Evolutionary conservation across 2,797 vertebrate genomes (phyloP).

Genomic region (Mormyrus proboscirostris): DNA sequence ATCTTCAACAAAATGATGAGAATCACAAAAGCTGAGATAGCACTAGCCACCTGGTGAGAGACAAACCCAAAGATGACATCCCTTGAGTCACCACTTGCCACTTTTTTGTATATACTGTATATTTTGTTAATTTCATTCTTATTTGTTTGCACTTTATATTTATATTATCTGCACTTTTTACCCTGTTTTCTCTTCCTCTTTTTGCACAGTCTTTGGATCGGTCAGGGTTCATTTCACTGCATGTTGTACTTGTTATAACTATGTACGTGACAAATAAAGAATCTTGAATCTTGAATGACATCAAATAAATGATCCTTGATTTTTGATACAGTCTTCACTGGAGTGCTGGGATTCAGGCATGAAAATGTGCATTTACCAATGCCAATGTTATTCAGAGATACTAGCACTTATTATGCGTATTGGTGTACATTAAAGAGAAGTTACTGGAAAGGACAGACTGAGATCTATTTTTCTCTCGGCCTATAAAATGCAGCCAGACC

Average conservation of each 20-base stretch:
- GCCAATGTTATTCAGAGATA: neutral
- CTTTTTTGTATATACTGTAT: too few relatives aligned
- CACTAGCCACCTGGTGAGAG: constrained; percentile 70
- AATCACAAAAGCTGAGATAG: constrained; percentile 76
- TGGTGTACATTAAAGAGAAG: neutral
- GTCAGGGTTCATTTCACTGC: too few relatives aligned
- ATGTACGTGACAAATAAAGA: too few relatives aligned
- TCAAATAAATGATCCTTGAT: neutral
- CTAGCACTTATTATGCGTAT: neutral
- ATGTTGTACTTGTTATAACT: too few relatives aligned
- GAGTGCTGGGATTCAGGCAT: neutral
- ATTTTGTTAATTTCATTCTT: too few relatives aligned
- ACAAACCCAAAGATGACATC: constrained; percentile 1
- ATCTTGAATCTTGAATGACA: neutral
- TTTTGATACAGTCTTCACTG: neutral
- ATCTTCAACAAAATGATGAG: constrained; percentile 83
- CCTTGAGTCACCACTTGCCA: too few relatives aligned
- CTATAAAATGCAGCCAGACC: neutral
- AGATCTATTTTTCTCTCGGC: neutral
- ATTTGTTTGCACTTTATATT: too few relatives aligned
- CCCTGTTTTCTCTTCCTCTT: too few relatives aligned
- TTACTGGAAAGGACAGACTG: neutral
- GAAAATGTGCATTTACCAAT: neutral
- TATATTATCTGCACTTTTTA: too few relatives aligned
- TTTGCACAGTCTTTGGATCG: too few relatives aligned